A percentile compares a stretch with the other conserved stretches of the same genome.
phyloP scores from a whole-genome alignment of 1,140 invertebrate species.

The Leguminivora glycinivorella region DNA sequence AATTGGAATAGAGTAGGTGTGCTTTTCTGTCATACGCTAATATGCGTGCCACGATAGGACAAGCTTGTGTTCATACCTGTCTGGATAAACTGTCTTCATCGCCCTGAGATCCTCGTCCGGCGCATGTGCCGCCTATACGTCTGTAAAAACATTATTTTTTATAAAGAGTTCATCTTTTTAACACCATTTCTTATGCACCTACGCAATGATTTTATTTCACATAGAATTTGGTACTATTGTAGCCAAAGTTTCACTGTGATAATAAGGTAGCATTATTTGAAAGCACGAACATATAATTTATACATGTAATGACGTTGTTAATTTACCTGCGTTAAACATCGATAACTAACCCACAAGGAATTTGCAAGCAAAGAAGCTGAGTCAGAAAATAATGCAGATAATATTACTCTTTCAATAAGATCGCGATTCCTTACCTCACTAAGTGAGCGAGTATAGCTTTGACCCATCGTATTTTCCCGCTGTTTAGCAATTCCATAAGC shows the following conservation, averaged over 20 bases:
- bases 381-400: too few relatives aligned
- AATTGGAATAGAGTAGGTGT: conserved; percentile 17
- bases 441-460: conserved; percentile 98
- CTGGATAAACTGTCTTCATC: conserved; percentile 83
- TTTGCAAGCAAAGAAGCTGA: too few relatives aligned
- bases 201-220: too few relatives aligned
- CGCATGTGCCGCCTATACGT: conserved; percentile 86
- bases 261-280: too few relatives aligned
- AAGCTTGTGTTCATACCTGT: conserved; percentile 57
- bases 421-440: conserved; percentile 80
- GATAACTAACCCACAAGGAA: too few relatives aligned
- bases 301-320: too few relatives aligned
- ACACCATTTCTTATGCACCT: too few relatives aligned
- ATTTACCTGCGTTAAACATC: too few relatives aligned
- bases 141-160: conserved; percentile 46
- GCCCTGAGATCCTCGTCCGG: conserved; percentile 76
- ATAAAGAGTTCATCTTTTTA: too few relatives aligned
- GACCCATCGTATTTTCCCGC: conserved; percentile 98
- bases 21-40: conserved; percentile 22
- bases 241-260: too few relatives aligned
- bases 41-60: conserved; percentile 29
- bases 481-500: conserved; percentile 98
- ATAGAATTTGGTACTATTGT: too few relatives aligned
- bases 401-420: not conserved
- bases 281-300: too few relatives aligned